A percentile compares a stretch with the other conserved stretches of the same genome.
phyloP scores from a whole-genome alignment of 2,797 vertebrate species.

The Anniella stebbinsi region DNA sequence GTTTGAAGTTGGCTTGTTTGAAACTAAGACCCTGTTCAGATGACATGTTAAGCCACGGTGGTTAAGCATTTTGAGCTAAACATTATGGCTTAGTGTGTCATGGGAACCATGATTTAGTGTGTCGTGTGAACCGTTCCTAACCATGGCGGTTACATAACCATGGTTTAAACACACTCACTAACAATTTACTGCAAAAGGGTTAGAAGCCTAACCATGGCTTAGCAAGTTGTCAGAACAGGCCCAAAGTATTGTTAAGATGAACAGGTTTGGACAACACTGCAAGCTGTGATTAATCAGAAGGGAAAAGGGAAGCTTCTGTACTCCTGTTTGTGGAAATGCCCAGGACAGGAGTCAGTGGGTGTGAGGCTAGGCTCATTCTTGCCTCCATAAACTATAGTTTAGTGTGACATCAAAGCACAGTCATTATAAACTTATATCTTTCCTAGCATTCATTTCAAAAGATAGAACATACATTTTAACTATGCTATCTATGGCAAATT shows the following conservation, averaged over 20 bases:
- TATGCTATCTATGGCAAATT: not conserved
- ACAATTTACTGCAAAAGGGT: no score
- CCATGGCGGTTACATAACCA: no score
- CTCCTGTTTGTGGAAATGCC: not conserved
- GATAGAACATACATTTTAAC: not conserved
- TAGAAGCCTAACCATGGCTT: no score
- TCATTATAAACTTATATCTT: not conserved
- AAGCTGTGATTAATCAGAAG: not conserved
- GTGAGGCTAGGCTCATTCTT: not conserved
- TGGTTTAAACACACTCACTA: no score
- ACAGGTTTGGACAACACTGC: not conserved
- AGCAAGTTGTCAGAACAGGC: not conserved
- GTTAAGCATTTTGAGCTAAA: no score
- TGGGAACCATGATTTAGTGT: no score
- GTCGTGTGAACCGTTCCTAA: no score
- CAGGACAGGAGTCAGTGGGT: not conserved
- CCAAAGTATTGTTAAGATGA: not conserved
- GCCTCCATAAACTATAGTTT: not conserved
- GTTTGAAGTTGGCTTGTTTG: not conserved
- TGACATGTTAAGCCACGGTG: no score
- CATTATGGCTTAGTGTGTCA: no score
- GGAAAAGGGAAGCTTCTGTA: not conserved
- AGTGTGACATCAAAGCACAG: not conserved
- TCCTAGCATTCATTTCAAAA: not conserved
- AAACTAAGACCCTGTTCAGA: not conserved